Evolutionary conservation across 2,113 vertebrate species (phyloP).

Genomic region (Urocolius indicus): DNA sequence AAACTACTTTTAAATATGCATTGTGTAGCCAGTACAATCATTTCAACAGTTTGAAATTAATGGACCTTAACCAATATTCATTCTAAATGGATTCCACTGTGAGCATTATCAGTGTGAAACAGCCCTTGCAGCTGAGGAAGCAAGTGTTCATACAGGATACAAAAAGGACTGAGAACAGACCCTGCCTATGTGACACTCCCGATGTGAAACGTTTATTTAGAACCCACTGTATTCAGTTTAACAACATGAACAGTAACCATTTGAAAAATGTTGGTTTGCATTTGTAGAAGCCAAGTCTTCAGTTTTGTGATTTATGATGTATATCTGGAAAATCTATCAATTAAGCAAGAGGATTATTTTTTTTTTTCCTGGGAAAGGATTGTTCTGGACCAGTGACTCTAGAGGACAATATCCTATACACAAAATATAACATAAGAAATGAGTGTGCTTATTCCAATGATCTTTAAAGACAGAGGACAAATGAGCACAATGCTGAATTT

Average conservation of each 20-base stretch:
- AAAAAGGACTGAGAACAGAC: neutral
- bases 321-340: neutral
- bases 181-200: neutral
- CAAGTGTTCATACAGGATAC: neutral
- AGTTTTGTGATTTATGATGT: neutral
- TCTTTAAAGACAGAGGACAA: neutral
- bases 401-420: neutral
- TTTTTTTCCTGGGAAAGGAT: neutral
- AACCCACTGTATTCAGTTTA: neutral
- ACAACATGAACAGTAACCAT: neutral
- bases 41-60: neutral
- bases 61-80: neutral
- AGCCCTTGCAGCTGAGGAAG: neutral
- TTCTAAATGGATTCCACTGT: neutral
- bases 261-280: neutral
- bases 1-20: neutral
- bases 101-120: neutral
- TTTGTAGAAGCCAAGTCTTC: neutral
- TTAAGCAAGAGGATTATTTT: neutral
- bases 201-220: neutral
- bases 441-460: accelerated
- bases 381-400: neutral
- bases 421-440: neutral
- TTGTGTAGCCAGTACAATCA: neutral
- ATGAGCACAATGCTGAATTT: neutral